Evolutionary conservation across 2,797 vertebrate species (phyloP).

Genomic region (Macroramphosus scolopax): DNA sequence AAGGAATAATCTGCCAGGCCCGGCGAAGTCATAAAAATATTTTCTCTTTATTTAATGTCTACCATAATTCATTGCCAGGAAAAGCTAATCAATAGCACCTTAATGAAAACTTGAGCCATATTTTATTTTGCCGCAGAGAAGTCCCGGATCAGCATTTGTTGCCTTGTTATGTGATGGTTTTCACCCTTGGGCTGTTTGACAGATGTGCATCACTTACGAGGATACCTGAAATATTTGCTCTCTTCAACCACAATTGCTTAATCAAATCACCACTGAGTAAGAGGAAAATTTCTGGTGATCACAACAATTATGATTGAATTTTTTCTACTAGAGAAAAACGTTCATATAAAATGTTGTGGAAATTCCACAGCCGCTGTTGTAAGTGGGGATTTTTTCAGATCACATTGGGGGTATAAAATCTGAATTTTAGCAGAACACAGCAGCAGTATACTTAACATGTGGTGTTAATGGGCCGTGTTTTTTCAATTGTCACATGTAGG

Average conservation of each 20-base stretch:
- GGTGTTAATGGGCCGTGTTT: too few relatives aligned
- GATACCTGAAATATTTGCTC: slow-evolving; percentile 82
- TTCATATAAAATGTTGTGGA: slow-evolving; percentile 35
- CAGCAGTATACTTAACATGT: too few relatives aligned
- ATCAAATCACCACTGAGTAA: slow-evolving; percentile 67
- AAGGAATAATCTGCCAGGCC: slow-evolving; percentile 85
- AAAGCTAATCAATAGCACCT: slow-evolving; percentile 99
- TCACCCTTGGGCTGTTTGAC: slow-evolving; percentile 80
- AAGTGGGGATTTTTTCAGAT: too few relatives aligned
- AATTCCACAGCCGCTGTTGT: too few relatives aligned
- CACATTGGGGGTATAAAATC: too few relatives aligned
- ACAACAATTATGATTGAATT: slow-evolving; percentile 43
- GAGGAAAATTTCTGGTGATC: slow-evolving; percentile 62
- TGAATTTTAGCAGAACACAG: too few relatives aligned
- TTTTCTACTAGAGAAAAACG: slow-evolving; percentile 25
- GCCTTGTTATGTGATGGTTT: slow-evolving; percentile 82
- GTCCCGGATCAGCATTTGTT: slow-evolving; percentile 93
- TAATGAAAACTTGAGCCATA: slow-evolving; percentile 99
- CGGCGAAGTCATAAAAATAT: slow-evolving; percentile 98
- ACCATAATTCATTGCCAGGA: slow-evolving; percentile 98
- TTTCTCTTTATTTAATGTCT: slow-evolving; percentile 98
- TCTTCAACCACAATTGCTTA: slow-evolving; percentile 73
- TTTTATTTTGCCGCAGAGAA: slow-evolving; percentile 96
- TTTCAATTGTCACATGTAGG: too few relatives aligned
- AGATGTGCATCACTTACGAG: slow-evolving; percentile 82